Evolutionary conservation across 2,113 vertebrate species (phyloP), one percentile per base, ranked within the genome.

Genomic region (Aegotheles bennettii): DNA sequence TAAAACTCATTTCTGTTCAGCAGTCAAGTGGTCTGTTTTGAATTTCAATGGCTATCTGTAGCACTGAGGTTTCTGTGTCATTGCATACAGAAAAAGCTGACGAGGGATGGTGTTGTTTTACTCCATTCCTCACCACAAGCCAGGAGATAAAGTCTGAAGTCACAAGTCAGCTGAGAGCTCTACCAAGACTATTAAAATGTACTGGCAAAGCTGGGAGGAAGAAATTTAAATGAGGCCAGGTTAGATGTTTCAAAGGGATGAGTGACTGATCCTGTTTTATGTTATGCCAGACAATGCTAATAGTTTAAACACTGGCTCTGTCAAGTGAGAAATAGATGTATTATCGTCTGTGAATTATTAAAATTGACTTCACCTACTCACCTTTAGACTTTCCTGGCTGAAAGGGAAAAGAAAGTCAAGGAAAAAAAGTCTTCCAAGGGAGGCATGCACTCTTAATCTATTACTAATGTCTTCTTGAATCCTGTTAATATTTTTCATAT

Each of bases 401-500:
- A 87, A 94, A 93, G 43, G 10, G 82, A 91, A 57, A 67, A 87
- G 81, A 84, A 80, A 74, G 13, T 7, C 4, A 54, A 50, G 33
- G 40, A 65, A 43, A 48, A 87, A 67, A 63, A 24, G 31, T 63
- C 70, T 85, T 75, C 63, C 67, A 47, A 51, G 53, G 60, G 84
- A 92, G 56, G 54, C 38, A 69, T 45, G 59, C 28, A 38, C 92
- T 94, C 87, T 96, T 96, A 97, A 84, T 95, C 94, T 92, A 74
- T 57, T 89, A 89, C 87, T 67, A 92, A 83, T 83, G 92, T 95
- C 59, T 42, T 93, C 83, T 90, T 73, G 53, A 89, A 63, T 75
- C 84, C 80, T 93, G 91, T 87, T 96, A 92, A 94, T 85, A 97
- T 91, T 94, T 90, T 89, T 96, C 95, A 92, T 95, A 95, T 92